These are phyloP conservation scores for Ceriagrion tenellum DNA, from an alignment of 2,888 invertebrate genomes.

Conservation along the genomic window DNA sequence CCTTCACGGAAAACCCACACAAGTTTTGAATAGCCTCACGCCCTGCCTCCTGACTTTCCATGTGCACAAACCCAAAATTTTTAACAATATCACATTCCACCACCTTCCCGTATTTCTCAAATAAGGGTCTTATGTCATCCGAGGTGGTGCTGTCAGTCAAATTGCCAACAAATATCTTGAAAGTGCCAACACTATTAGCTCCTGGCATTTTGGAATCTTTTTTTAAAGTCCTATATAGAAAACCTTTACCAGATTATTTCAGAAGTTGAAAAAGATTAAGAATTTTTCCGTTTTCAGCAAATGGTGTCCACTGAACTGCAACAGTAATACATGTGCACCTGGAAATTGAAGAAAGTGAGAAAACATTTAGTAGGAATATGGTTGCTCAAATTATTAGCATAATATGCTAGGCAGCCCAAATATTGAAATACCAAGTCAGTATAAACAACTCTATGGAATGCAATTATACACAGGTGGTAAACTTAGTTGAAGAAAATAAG, in stretches of 20 bases:
- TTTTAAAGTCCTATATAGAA: slow-evolving; percentile 4
- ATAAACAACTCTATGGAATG: no score
- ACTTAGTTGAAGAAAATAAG: no score
- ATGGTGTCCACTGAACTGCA: slow-evolving; percentile 40
- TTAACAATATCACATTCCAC: slow-evolving; percentile 99
- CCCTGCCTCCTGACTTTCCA: slow-evolving; percentile 96
- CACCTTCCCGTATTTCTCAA: slow-evolving; percentile 98
- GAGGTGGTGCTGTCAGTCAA: slow-evolving; percentile 94
- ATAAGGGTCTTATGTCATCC: slow-evolving; percentile 93
- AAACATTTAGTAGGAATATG: not conserved
- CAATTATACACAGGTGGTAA: no score
- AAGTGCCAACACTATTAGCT: slow-evolving; percentile 90
- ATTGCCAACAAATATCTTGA: slow-evolving; percentile 99
- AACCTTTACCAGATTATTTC: slow-evolving; percentile 54
- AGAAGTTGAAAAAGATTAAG: slow-evolving; percentile 13
- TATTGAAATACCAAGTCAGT: not conserved
- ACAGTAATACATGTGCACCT: slow-evolving; percentile 44
- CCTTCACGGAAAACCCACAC: slow-evolving; percentile 93
- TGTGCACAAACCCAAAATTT: slow-evolving; percentile 99
- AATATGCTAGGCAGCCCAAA: not conserved
- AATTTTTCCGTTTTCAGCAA: slow-evolving; percentile 38
- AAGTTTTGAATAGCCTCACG: slow-evolving; percentile 94
- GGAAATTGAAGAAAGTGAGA: slow-evolving; percentile 21
- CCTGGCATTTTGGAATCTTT: slow-evolving; percentile 84
- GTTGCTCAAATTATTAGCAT: not conserved